Evolutionary conservation across 1,140 invertebrate genomes (phyloP), one percentile per base, ranked within the genome.

Genomic region (Phymastichus coffea): DNA sequence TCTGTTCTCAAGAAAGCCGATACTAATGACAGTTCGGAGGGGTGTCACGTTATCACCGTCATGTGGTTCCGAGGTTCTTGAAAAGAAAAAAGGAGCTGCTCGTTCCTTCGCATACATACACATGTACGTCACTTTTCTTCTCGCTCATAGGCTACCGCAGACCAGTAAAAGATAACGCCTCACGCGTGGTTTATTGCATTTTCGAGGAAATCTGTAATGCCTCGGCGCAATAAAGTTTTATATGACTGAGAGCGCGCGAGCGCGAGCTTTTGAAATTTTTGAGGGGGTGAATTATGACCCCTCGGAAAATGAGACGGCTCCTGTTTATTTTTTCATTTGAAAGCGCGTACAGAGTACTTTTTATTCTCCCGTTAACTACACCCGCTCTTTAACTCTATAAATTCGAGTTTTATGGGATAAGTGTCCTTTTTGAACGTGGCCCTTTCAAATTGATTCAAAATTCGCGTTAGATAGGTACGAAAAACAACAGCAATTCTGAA

Each of bases 1-100:
- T 58, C 56, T 43, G 47, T 44, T 38, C 28, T 51, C 38, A 15
- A 44, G 56, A 58, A 58, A 58, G 14, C 28, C 47, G 56, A 58
- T 58, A 58, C 56, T 58, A 51, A 58, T 58, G 47, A 58, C 35
- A 20, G 35, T 48, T 41, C 1, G 14, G 46, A 17, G 8, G 47
- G 35, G 48, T 37, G 48, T 57, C 17, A 17, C 33, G 56, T n/a
- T n/a, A n/a, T n/a, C n/a, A n/a, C 20, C 41, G 37, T 51, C 47
- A 25, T 44, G 56, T 58, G 56, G 46, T 58, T 28, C 25, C 17
- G 28, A 51, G 20, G 28, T 33, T 58, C 38, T 33, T 48, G 33
- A 4, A 3, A 19, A 37, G 43, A 41, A 41, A 41, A 57, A 20
- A 2, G 25, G 46, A 49, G 25, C 30, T 47, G 0, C 25, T 25